Conservation (phyloP, 2,113 vertebrate species). For the Sceloporus undulatus region DNA sequence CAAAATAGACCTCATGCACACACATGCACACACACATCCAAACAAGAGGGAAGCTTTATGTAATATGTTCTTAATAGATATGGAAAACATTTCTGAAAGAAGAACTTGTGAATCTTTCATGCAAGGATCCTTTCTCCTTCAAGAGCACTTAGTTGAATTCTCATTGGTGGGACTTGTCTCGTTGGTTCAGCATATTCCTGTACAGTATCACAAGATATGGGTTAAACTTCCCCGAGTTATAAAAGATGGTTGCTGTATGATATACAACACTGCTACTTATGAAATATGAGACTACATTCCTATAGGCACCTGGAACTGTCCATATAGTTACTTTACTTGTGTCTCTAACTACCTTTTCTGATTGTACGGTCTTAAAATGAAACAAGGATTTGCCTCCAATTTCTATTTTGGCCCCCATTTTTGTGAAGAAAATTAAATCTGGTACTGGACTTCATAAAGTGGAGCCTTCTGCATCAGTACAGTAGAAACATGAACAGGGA, state of each 20-base stretch:
- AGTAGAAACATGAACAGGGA: not conserved
- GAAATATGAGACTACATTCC: not conserved
- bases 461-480: not conserved
- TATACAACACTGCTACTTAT: not conserved
- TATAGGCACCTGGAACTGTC: not conserved
- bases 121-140: not conserved
- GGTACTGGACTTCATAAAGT: not conserved
- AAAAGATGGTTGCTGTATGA: not conserved
- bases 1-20: not conserved
- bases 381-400: not conserved
- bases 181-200: not conserved
- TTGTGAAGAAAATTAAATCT: conserved; percentile 1
- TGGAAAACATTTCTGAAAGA: not conserved
- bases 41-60: conserved; percentile 1
- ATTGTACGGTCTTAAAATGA: not conserved
- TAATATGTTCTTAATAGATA: not conserved
- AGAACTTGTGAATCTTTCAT: conserved; percentile 11
- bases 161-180: not conserved
- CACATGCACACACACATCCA: not conserved
- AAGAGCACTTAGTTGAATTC: not conserved
- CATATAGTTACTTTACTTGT: not conserved
- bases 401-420: not conserved
- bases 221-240: not conserved
- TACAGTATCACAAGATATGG: not conserved
- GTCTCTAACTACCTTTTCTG: conserved; percentile 6